phyloP scores from a whole-genome alignment of 1,140 invertebrate genomes.

The Maniola jurtina region DNA sequence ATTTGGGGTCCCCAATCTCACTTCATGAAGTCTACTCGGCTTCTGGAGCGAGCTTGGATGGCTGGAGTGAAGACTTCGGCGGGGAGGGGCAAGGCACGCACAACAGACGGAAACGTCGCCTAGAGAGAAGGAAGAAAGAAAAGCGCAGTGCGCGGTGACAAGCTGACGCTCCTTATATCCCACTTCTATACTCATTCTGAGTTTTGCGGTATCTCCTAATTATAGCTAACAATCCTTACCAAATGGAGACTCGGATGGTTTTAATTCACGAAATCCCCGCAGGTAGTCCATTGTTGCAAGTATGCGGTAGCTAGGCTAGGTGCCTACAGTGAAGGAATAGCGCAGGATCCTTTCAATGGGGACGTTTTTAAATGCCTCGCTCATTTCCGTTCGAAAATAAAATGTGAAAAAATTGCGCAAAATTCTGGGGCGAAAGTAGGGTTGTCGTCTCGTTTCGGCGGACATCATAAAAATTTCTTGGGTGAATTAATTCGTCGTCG shows the following conservation, averaged over 20 bases:
- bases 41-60: too few species aligned
- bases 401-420: conserved; percentile 46
- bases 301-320: not conserved
- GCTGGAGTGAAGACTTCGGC: too few species aligned
- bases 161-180: too few species aligned
- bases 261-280: conserved; percentile 31
- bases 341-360: conserved; percentile 44
- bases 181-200: too few species aligned
- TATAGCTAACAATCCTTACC: conserved; percentile 30
- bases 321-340: conserved; percentile 41
- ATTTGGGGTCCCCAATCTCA: too few species aligned
- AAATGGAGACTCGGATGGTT: conserved; percentile 28
- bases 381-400: conserved; percentile 54
- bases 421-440: conserved; percentile 29
- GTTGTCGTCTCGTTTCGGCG: not conserved
- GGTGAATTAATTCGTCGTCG: too few species aligned
- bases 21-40: too few species aligned
- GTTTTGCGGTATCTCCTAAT: conserved; percentile 22
- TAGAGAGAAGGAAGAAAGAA: too few species aligned
- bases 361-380: conserved; percentile 46
- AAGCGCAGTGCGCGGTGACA: too few species aligned
- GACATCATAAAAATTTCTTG: not conserved
- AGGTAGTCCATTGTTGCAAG: conserved; percentile 44
- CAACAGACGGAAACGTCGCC: too few species aligned
- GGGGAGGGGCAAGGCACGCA: too few species aligned